A percentile compares a stretch with the other conserved stretches of the same genome.
Evolutionary conservation across 1,140 invertebrate genomes (phyloP).

Genomic region (Drosophila bipectinata): DNA sequence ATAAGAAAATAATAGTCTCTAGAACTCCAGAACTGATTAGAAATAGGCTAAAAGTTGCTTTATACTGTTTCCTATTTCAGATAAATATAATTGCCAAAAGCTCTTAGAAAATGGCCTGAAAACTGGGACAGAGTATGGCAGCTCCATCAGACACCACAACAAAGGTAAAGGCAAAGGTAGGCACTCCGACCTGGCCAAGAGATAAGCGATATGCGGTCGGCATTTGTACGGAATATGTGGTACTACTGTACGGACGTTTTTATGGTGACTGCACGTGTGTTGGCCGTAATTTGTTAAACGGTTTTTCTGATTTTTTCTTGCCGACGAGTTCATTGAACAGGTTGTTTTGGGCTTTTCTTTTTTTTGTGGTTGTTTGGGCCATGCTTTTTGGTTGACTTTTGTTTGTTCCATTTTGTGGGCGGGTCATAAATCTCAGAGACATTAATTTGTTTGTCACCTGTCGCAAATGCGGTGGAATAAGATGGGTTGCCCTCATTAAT

Average conservation of each 20-base stretch:
- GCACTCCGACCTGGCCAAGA: conserved; percentile 19
- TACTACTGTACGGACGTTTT: conserved; percentile 48
- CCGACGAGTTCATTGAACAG: conserved; percentile 66
- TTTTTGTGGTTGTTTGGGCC: no score
- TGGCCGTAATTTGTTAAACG: conserved; percentile 62
- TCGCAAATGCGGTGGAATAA: conserved; percentile 48
- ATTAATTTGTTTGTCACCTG: conserved; percentile 59
- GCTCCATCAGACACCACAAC: conserved; percentile 6
- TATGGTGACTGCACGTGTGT: conserved; percentile 62
- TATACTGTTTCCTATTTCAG: neutral
- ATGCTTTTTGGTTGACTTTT: conserved; percentile 12
- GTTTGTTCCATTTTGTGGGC: conserved; percentile 34
- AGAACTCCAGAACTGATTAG: no score
- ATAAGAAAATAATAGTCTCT: neutral
- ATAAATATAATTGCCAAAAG: neutral
- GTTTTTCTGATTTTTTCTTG: conserved; percentile 41
- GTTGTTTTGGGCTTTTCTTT: conserved; percentile 36
- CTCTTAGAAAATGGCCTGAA: neutral
- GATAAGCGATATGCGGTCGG: conserved; percentile 53
- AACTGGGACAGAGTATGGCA: conserved; percentile 7
- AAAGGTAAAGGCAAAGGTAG: conserved; percentile 9
- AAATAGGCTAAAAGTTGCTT: no score
- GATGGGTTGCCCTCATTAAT: conserved; percentile 38
- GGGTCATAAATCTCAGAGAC: conserved; percentile 50
- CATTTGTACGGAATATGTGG: conserved; percentile 18